These are phyloP conservation scores for Mesembrinibis cayennensis DNA, from an alignment of 2,113 vertebrate species.

Conservation along the genomic window DNA sequence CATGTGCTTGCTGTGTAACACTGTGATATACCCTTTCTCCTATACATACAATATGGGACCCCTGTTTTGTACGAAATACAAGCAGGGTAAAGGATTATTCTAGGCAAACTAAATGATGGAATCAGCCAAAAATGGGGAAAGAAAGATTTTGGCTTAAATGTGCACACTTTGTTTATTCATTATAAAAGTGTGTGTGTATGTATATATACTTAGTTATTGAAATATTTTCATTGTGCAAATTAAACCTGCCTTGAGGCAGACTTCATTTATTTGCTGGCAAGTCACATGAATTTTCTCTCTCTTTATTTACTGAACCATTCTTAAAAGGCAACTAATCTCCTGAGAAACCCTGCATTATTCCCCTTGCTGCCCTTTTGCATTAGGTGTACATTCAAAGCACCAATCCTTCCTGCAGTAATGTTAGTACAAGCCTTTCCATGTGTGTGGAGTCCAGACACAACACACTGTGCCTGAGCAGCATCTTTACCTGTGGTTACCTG, in stretches of 20 bases:
- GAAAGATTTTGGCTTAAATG: background rate
- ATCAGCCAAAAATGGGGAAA: background rate
- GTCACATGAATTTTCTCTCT: slow-evolving; percentile 10
- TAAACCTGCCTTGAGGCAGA: slow-evolving; percentile 18
- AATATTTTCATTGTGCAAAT: slow-evolving; percentile 41
- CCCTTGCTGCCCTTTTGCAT: background rate
- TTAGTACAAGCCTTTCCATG: background rate
- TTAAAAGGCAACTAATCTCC: background rate
- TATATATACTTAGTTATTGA: background rate
- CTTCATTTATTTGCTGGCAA: slow-evolving; percentile 41
- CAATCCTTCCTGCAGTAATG: background rate
- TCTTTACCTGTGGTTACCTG: background rate
- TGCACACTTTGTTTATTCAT: background rate
- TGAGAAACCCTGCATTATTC: background rate
- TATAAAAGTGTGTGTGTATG: background rate
- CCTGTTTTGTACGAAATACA: background rate
- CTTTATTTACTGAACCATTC: slow-evolving; percentile 10
- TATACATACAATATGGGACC: background rate
- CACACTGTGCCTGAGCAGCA: background rate
- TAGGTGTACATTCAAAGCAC: background rate
- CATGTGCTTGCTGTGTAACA: background rate
- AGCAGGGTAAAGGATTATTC: background rate
- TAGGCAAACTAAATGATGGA: background rate
- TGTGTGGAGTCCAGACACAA: background rate
- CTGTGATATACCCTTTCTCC: background rate